Conservation (phyloP, 2,888 invertebrate genomes). For the Pyrgus malvae region DNA sequence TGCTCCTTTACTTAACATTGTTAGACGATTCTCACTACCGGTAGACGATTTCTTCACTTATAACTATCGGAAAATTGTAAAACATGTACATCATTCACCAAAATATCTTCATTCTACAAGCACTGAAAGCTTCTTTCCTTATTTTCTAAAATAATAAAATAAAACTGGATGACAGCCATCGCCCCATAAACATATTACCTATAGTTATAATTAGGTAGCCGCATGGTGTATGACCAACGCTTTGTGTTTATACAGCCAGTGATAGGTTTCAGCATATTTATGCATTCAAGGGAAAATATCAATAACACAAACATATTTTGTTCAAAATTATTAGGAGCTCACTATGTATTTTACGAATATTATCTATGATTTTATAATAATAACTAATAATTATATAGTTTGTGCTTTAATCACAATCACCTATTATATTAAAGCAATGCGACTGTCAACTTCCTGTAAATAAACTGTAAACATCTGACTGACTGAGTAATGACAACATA, state of each 20-base stretch:
- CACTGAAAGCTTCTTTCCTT: slow-evolving; percentile 66
- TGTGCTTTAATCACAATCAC: no score
- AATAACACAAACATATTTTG: no score
- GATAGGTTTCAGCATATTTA: neutral
- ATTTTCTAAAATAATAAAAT: slow-evolving; percentile 67
- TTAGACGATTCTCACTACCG: slow-evolving; percentile 57
- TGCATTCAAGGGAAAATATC: no score
- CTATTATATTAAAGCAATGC: no score
- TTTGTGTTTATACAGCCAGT: slow-evolving; percentile 8
- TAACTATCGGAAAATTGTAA: slow-evolving; percentile 65
- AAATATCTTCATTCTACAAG: slow-evolving; percentile 71
- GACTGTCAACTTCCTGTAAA: no score
- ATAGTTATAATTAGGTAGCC: slow-evolving; percentile 15
- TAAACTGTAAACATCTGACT: no score
- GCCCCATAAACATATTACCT: slow-evolving; percentile 55
- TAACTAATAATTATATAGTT: no score
- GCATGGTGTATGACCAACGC: neutral
- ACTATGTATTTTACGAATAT: no score
- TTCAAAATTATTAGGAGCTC: no score
- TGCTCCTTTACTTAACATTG: slow-evolving; percentile 70
- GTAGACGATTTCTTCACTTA: slow-evolving; percentile 65
- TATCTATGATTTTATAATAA: no score
- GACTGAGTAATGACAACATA: no score
- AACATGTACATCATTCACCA: slow-evolving; percentile 78
- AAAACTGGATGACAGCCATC: slow-evolving; percentile 78